These are phyloP conservation scores for Chymomyza amoena DNA, from an alignment of 2,888 invertebrate genomes.

Conservation along the genomic window DNA sequence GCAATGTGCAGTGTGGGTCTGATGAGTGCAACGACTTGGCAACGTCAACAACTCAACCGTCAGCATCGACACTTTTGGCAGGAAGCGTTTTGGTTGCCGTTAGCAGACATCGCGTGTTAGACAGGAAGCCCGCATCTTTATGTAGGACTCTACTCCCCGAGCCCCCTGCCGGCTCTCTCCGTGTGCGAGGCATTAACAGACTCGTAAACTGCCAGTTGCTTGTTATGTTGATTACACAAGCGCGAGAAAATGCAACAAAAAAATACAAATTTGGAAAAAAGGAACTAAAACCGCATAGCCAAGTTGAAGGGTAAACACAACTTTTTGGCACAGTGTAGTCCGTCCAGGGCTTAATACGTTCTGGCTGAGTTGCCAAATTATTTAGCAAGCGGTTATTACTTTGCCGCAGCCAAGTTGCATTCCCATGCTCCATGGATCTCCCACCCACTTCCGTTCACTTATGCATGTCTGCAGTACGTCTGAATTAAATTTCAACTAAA, in stretches of 20 bases:
- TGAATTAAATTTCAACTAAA: not conserved
- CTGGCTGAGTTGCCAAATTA: not conserved
- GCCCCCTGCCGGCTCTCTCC: not conserved
- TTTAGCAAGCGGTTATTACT: not conserved
- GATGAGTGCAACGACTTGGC: constrained; percentile 78
- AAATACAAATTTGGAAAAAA: not conserved
- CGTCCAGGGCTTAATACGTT: not conserved
- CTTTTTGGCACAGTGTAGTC: not conserved
- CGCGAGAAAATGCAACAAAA: constrained; percentile 8
- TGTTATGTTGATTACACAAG: constrained; percentile 68
- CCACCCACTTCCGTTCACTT: not conserved
- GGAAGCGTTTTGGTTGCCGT: constrained; percentile 55
- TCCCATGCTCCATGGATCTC: not conserved
- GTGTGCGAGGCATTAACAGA: constrained; percentile 62
- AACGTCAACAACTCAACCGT: constrained; percentile 38
- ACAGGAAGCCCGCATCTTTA: constrained; percentile 65
- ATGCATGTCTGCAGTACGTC: not conserved
- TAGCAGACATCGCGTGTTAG: constrained; percentile 52
- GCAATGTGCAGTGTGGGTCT: constrained; percentile 29
- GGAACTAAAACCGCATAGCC: not conserved
- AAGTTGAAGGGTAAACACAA: not conserved
- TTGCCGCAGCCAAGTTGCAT: not conserved
- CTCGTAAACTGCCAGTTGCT: constrained; percentile 70
- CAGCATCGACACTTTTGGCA: constrained; percentile 56
- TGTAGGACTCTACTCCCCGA: constrained; percentile 31